Percentiles rank a stretch among this genome's conserved stretches.
These are phyloP conservation scores for Trilocha varians DNA, from an alignment of 2,888 invertebrate genomes.

Conservation along the genomic window DNA sequence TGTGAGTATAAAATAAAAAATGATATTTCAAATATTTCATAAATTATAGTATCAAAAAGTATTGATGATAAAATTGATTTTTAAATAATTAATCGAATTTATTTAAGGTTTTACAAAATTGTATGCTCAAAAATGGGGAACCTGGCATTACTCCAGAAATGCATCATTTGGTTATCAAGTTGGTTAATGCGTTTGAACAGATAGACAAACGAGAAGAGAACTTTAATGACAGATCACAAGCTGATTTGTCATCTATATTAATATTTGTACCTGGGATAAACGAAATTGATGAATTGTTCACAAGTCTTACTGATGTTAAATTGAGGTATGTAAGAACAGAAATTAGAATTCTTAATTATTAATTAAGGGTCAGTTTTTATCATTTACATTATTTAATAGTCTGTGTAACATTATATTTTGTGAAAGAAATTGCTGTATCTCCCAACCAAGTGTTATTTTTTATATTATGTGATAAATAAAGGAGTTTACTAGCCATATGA, in stretches of 20 bases:
- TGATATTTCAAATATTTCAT: not conserved
- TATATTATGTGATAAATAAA: no score
- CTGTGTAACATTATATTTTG: no score
- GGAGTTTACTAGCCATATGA: no score
- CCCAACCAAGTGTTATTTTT: no score
- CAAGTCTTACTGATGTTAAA: slow-evolving; percentile 33
- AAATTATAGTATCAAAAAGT: not conserved
- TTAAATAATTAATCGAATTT: no score
- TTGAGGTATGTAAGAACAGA: no score
- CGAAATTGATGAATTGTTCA: slow-evolving; percentile 84
- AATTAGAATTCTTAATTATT: no score
- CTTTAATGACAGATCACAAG: slow-evolving; percentile 27
- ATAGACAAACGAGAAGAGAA: slow-evolving; percentile 70
- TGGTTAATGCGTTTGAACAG: slow-evolving; percentile 77
- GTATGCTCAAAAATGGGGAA: slow-evolving; percentile 48
- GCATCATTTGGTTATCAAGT: slow-evolving; percentile 74
- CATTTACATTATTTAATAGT: no score
- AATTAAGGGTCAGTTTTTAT: no score
- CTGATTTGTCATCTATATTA: slow-evolving; percentile 78
- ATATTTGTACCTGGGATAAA: slow-evolving; percentile 91
- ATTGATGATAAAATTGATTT: no score
- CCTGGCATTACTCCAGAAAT: slow-evolving; percentile 75
- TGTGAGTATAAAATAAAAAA: slow-evolving; percentile 35
- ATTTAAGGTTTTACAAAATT: slow-evolving; percentile 53
- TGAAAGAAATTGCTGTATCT: no score